Percentiles rank a stretch among this genome's conserved stretches.
Evolutionary conservation across 1,140 invertebrate genomes (phyloP).

Genomic region (Anastrepha ludens): DNA sequence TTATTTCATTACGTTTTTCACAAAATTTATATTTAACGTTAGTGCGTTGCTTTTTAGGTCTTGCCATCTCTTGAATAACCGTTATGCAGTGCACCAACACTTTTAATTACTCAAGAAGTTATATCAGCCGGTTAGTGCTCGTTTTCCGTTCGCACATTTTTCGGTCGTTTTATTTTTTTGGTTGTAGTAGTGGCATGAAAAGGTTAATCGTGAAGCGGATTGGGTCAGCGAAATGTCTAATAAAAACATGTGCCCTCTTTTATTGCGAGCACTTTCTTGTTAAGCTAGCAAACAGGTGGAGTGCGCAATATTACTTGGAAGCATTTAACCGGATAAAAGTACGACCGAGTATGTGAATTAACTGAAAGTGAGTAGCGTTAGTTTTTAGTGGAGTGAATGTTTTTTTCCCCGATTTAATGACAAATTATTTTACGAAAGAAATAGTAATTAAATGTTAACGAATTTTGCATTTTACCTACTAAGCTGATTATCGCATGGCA

Average conservation of each 20-base stretch:
- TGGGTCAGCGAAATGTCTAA: background rate
- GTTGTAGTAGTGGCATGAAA: background rate
- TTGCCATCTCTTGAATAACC: background rate
- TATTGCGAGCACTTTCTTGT: background rate
- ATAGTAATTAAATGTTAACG: too few relatives aligned
- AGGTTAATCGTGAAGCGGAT: background rate
- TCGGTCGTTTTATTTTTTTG: background rate
- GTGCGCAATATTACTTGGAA: too few relatives aligned
- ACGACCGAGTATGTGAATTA: too few relatives aligned
- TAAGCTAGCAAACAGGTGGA: too few relatives aligned
- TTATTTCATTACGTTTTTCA: background rate
- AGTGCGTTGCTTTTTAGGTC: background rate
- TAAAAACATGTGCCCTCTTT: background rate
- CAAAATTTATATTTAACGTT: background rate
- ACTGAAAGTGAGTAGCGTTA: too few relatives aligned
- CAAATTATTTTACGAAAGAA: too few relatives aligned
- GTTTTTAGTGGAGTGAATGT: background rate
- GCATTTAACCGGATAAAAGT: too few relatives aligned
- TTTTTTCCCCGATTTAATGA: too few relatives aligned
- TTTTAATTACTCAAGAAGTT: constrained; percentile 16
- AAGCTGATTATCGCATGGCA: too few relatives aligned
- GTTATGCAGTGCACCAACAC: background rate
- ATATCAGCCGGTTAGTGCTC: background rate
- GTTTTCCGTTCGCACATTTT: background rate
- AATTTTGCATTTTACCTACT: too few relatives aligned